A percentile compares a stretch with the other conserved stretches of the same genome.
Conservation (phyloP, 2,797 vertebrate genomes). For the Ctenochaetus hawaiiensis region DNA sequence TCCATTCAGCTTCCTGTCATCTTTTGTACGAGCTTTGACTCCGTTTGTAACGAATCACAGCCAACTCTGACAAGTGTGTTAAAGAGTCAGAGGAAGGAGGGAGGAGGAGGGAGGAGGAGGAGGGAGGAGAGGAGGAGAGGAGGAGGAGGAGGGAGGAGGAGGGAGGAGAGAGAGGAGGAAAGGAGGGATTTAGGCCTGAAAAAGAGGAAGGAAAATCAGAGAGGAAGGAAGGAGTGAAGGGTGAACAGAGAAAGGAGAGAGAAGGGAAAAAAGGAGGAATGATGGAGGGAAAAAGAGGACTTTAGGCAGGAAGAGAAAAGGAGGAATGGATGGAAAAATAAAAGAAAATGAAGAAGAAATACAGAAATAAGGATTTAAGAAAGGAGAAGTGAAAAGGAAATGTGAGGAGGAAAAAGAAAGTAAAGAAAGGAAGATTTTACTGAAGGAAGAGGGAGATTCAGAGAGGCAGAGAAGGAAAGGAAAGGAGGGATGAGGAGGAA, state of each 20-base stretch:
- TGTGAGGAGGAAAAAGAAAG: not conserved
- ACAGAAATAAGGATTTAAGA: no score
- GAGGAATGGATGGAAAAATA: not conserved
- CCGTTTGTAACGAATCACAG: constrained; percentile 61
- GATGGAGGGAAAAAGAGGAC: not conserved
- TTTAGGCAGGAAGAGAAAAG: not conserved
- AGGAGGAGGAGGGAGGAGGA: not conserved
- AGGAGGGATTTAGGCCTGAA: no score
- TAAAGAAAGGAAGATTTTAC: not conserved
- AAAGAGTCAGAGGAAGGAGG: constrained; percentile 39
- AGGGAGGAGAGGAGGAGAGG: not conserved
- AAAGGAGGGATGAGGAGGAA: not conserved
- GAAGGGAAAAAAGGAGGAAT: not conserved
- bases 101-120: not conserved
- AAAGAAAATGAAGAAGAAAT: no score
- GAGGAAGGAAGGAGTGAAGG: no score
- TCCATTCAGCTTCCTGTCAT: constrained; percentile 29
- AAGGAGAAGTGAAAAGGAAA: no score
- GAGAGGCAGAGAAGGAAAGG: not conserved
- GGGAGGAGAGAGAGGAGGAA: not conserved
- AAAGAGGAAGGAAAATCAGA: not conserved
- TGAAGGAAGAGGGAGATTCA: not conserved
- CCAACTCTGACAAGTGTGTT: constrained; percentile 72
- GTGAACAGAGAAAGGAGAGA: no score
- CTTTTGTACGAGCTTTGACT: constrained; percentile 56